Conservation (phyloP, 2,797 vertebrate genomes). For the Babyrousa celebensis region DNA sequence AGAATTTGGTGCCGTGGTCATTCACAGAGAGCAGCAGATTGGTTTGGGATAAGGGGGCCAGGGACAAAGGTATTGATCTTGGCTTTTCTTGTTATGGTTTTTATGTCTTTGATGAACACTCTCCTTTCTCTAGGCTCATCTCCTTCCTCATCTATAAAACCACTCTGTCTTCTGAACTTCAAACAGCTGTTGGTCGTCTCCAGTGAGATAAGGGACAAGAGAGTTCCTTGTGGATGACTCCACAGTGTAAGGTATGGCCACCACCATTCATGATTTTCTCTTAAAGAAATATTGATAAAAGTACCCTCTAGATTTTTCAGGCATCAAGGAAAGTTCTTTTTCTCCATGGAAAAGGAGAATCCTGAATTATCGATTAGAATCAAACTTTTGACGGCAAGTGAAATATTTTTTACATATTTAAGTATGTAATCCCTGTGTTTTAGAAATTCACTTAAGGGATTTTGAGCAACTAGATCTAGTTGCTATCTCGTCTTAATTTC, state of each 20-base stretch:
- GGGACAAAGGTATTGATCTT: background rate
- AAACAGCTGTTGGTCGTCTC: background rate
- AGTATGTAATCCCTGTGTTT: background rate
- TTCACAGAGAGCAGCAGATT: background rate
- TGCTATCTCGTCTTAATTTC: slow-evolving; percentile 11
- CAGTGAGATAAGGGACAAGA: background rate
- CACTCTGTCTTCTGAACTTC: background rate
- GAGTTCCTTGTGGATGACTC: background rate
- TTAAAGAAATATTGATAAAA: slow-evolving; percentile 26
- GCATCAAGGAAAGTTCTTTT: background rate
- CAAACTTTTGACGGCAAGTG: slow-evolving; percentile 43
- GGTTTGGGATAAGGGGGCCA: background rate
- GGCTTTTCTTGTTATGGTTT: background rate
- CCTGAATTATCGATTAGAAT: background rate
- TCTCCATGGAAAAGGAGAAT: background rate
- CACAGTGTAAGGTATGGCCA: background rate
- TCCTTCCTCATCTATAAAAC: slow-evolving; percentile 29
- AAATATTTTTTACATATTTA: slow-evolving; percentile 12
- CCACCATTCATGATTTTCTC: background rate
- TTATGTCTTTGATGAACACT: background rate
- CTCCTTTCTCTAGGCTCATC: background rate
- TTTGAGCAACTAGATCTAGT: slow-evolving; percentile 23
- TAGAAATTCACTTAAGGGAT: background rate
- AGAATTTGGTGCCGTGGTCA: background rate
- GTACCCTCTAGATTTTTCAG: background rate